Evolutionary conservation across 2,797 vertebrate genomes (phyloP).

Genomic region (Takifugu rubripes): DNA sequence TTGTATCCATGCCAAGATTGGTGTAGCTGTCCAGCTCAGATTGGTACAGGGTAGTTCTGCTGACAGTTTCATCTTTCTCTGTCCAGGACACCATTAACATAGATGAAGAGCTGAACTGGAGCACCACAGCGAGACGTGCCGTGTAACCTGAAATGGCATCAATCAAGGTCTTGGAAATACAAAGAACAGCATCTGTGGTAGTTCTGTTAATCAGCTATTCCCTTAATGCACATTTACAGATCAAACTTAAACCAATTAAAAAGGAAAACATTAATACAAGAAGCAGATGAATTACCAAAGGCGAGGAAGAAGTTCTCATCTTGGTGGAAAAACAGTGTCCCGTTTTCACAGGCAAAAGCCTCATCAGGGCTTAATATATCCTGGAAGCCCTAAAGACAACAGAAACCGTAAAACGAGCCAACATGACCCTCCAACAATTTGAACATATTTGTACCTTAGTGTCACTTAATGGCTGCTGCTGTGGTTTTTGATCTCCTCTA

Average conservation of each 20-base stretch:
- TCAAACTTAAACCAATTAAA: not conserved
- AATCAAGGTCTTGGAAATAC: not conserved
- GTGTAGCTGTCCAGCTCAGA: conserved; percentile 26
- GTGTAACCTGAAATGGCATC: conserved; percentile 54
- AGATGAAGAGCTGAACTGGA: conserved; percentile 47
- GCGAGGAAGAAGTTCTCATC: conserved; percentile 63
- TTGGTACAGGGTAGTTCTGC: conserved; percentile 45
- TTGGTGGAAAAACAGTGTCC: conserved; percentile 59
- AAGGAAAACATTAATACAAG: not conserved
- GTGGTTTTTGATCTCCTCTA: conserved; percentile 39
- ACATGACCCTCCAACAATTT: not conserved
- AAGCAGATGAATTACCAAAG: conserved; percentile 44
- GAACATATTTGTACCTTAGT: conserved; percentile 43
- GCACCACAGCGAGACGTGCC: conserved; percentile 33
- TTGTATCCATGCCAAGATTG: conserved; percentile 3
- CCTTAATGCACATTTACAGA: no score
- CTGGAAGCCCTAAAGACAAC: conserved; percentile 48
- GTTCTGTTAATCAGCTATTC: no score
- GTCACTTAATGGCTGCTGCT: conserved; percentile 7
- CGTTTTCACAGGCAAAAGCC: conserved; percentile 68
- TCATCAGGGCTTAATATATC: conserved; percentile 36
- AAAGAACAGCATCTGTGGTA: not conserved
- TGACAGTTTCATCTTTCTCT: not conserved
- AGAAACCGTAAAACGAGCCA: not conserved
- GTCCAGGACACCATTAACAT: conserved; percentile 62